Conservation (phyloP, 2,113 vertebrate species). For the Scatophagus argus region DNA sequence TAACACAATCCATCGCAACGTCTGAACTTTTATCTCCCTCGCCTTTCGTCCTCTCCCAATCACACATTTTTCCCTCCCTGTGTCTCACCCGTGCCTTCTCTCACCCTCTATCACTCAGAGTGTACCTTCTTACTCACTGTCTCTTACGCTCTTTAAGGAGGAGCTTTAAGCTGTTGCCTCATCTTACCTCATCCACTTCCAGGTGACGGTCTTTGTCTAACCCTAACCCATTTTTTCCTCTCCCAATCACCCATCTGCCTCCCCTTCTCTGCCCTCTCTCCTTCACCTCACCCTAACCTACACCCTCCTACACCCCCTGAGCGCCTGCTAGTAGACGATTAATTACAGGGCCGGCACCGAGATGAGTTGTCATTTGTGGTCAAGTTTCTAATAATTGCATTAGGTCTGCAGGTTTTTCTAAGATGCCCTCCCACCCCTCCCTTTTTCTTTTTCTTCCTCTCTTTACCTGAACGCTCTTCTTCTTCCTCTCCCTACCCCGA, state of each 20-base stretch:
- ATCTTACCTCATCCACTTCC: slow-evolving; percentile 65
- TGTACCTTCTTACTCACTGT: slow-evolving; percentile 8
- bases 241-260: slow-evolving; percentile 39
- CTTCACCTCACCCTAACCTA: not conserved
- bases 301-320: slow-evolving; percentile 29
- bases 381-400: slow-evolving; percentile 84
- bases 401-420: slow-evolving; percentile 68
- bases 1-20: slow-evolving; percentile 68
- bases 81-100: slow-evolving; percentile 2
- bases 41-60: slow-evolving; percentile 22
- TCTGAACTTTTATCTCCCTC: slow-evolving; percentile 28
- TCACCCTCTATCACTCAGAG: slow-evolving; percentile 31
- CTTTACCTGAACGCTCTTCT: slow-evolving; percentile 43
- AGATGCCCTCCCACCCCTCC: slow-evolving; percentile 41
- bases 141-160: slow-evolving; percentile 34
- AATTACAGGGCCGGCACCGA: slow-evolving; percentile 76
- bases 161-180: slow-evolving; percentile 62
- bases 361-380: slow-evolving; percentile 82
- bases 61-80: slow-evolving; percentile 3
- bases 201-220: slow-evolving; percentile 42
- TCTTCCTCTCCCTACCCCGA: slow-evolving; percentile 25
- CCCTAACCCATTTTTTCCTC: slow-evolving; percentile 47
- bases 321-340: slow-evolving; percentile 77
- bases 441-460: slow-evolving; percentile 48
- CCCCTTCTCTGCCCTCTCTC: slow-evolving; percentile 23